Conservation (phyloP, 1,140 invertebrate species). For the Monomorium pharaonis region DNA sequence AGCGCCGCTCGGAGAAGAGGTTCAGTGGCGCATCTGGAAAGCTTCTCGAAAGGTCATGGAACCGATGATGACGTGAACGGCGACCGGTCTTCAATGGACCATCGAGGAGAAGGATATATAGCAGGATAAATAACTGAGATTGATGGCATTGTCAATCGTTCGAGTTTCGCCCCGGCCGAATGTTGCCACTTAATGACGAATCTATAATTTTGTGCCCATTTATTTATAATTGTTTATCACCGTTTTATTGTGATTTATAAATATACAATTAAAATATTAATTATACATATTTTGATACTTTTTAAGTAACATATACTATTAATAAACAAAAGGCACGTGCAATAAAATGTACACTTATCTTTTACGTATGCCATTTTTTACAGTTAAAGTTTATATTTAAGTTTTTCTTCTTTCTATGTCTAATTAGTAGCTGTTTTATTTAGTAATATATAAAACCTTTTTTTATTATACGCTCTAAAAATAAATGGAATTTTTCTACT, state of each 20-base stretch:
- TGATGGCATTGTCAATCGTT: neutral
- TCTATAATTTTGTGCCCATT: neutral
- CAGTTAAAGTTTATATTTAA: no score
- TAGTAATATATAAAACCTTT: no score
- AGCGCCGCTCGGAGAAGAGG: conserved; percentile 13
- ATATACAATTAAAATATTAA: neutral
- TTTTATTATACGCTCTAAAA: no score
- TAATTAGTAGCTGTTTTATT: no score
- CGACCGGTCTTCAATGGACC: neutral
- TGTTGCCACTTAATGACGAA: neutral
- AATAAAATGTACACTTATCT: no score
- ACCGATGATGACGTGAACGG: neutral
- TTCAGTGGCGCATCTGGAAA: neutral
- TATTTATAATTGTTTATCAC: neutral
- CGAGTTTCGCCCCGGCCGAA: neutral
- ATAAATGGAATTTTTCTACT: no score
- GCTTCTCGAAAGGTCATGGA: neutral
- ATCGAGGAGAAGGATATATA: neutral
- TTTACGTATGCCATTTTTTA: no score
- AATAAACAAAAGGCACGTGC: no score
- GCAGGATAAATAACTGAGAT: neutral
- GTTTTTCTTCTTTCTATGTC: no score
- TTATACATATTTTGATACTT: no score
- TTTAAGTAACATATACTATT: no score
- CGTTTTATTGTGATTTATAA: neutral